Base-by-base conservation (phyloP, 1,140 invertebrate species). In the Arctopsyche grandis region DNA sequence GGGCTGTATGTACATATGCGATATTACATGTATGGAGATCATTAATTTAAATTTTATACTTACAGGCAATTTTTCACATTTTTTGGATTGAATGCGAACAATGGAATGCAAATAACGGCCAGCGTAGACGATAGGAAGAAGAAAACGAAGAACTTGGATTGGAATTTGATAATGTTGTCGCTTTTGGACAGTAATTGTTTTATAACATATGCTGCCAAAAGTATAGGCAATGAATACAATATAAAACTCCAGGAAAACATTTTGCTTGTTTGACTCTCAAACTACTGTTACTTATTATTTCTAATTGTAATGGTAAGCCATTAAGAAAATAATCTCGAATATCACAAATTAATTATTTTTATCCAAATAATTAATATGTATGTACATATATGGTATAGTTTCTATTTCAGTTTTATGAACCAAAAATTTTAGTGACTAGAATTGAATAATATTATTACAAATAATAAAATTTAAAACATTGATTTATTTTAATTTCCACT, bases 101-200 rank as follows among this genome's bases (percentile, higher is more conserved):
- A 86, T n/a, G 88, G 87, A 75, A 89, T 83, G 77, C 86, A 84
- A 52, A 89, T 79, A 74, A 88, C 80, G 44, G 86, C 84, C 69
- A 86, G 84, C 75, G 86, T 79, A 12, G 87, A 88, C 26, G 87
- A 84, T 83, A 85, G 85, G 71, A 89, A 85, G 76, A 87, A 88
- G 82, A 88, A 89, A 21, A 88, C 83, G n/a, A 89, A 84, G 82
- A 89, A 89, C 84, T 89, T 89, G 16, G 86, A 87, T 81, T 89
- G 86, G 81, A 88, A 89, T 77, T 89, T 89, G 26, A 88, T 84
- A 78, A 85, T 85, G 84, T 89, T 89, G 48, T 87, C 85, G 19
- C 86, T 87, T 81, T 88, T 86, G 16, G 88, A 88, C 80, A 89
- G 85, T 43, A 89, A 81, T 85, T 88, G 85, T 82, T 88, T 88